Conservation (phyloP, 2,888 invertebrate genomes). For the Dysmachus trigonus region DNA sequence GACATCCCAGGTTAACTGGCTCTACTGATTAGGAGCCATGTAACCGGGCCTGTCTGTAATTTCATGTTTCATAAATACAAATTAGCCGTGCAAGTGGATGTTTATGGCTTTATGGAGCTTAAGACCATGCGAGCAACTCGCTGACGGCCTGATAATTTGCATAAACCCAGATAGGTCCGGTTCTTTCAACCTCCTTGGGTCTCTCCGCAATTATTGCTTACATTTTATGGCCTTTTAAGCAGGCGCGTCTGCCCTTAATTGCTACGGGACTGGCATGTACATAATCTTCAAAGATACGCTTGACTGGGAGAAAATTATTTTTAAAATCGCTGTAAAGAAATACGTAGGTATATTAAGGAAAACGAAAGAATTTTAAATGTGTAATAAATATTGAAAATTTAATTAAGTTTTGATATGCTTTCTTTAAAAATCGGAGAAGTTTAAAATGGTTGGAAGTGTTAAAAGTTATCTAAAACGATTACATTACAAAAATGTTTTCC, state of each 20-base stretch:
- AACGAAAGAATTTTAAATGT: not conserved
- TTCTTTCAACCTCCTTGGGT: not conserved
- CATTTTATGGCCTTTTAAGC: not conserved
- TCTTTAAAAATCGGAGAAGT: too few relatives aligned
- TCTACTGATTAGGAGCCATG: not conserved
- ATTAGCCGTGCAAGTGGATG: conserved; percentile 2
- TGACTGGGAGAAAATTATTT: not conserved
- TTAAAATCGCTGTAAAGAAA: not conserved
- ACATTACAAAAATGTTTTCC: too few relatives aligned
- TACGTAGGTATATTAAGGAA: not conserved
- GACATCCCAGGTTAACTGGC: not conserved
- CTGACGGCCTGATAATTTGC: not conserved
- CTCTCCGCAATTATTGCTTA: not conserved
- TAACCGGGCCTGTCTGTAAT: not conserved
- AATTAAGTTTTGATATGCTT: too few relatives aligned
- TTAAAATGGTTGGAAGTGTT: too few relatives aligned
- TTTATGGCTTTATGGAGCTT: not conserved
- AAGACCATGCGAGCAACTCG: not conserved
- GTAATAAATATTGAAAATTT: too few relatives aligned
- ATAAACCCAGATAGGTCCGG: not conserved
- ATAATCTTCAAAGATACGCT: not conserved
- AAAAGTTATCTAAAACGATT: too few relatives aligned
- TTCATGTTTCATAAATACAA: conserved; percentile 21
- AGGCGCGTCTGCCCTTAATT: not conserved
- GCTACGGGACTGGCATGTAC: not conserved